A percentile compares a stretch with the other conserved stretches of the same genome.
Evolutionary conservation across 2,888 invertebrate species (phyloP).

Genomic region (Xestobium rufovillosum): DNA sequence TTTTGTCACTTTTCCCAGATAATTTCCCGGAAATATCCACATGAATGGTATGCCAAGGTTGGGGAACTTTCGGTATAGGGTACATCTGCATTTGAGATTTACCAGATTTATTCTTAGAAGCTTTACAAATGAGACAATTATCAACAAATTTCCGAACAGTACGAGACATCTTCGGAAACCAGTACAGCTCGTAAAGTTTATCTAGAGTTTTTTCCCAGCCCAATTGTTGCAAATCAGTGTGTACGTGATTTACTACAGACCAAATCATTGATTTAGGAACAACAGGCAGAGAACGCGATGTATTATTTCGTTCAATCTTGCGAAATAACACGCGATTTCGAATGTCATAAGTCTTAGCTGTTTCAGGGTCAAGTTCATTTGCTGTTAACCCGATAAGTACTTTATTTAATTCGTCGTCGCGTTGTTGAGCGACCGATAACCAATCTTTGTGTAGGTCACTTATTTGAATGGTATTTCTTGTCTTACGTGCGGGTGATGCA

Average conservation of each 20-base stretch:
- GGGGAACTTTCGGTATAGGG: conserved; percentile 29
- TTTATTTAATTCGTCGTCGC: conserved; percentile 16
- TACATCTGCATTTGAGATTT: conserved; percentile 28
- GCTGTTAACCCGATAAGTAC: conserved; percentile 12
- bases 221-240: conserved; percentile 25
- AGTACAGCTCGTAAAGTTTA: conserved; percentile 28
- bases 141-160: conserved; percentile 32
- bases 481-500: too few relatives aligned
- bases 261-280: conserved; percentile 29
- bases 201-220: conserved; percentile 20
- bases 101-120: conserved; percentile 30
- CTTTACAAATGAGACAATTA: conserved; percentile 31
- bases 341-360: conserved; percentile 11
- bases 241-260: conserved; percentile 28
- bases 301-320: conserved; percentile 22
- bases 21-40: conserved; percentile 23
- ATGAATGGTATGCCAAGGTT: conserved; percentile 31
- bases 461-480: too few relatives aligned
- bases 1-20: conserved; percentile 13
- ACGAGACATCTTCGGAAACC: conserved; percentile 30
- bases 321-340: conserved; percentile 9
- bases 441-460: conserved; percentile 17
- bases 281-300: conserved; percentile 21
- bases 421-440: conserved; percentile 18
- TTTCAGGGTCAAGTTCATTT: conserved; percentile 11